Evolutionary conservation across 2,113 vertebrate species (phyloP).

Genomic region (Erythrolamprus reginae): DNA sequence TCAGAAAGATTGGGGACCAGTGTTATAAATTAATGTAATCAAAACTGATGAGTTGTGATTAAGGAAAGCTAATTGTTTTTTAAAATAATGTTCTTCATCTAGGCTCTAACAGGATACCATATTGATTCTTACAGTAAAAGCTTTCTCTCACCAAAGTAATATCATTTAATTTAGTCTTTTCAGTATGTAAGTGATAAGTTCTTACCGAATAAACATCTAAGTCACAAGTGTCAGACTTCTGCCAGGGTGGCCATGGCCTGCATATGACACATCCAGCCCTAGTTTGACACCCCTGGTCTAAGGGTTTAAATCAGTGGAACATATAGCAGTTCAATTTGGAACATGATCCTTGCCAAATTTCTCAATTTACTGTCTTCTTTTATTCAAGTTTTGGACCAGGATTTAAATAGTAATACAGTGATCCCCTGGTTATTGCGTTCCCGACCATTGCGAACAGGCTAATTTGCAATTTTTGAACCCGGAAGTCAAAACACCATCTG

Average conservation of each 20-base stretch:
- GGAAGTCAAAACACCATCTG: no score
- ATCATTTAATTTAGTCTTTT: background rate
- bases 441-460: no score
- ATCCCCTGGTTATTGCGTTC: no score
- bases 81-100: background rate
- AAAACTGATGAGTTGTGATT: background rate
- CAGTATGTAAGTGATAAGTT: background rate
- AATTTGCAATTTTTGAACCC: no score
- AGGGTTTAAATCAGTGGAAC: background rate
- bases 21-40: background rate
- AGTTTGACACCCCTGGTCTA: background rate
- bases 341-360: background rate
- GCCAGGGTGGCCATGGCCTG: background rate
- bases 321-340: background rate
- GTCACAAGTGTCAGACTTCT: background rate
- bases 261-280: background rate
- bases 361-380: background rate
- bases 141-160: background rate
- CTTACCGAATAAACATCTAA: background rate
- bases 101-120: background rate
- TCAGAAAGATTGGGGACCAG: background rate
- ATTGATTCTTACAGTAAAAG: background rate
- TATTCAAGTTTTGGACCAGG: background rate
- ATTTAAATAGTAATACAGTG: constrained; percentile 3
- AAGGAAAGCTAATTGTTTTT: background rate